Conservation (phyloP, 2,888 invertebrate species). For the Drosophila paramelanica region DNA sequence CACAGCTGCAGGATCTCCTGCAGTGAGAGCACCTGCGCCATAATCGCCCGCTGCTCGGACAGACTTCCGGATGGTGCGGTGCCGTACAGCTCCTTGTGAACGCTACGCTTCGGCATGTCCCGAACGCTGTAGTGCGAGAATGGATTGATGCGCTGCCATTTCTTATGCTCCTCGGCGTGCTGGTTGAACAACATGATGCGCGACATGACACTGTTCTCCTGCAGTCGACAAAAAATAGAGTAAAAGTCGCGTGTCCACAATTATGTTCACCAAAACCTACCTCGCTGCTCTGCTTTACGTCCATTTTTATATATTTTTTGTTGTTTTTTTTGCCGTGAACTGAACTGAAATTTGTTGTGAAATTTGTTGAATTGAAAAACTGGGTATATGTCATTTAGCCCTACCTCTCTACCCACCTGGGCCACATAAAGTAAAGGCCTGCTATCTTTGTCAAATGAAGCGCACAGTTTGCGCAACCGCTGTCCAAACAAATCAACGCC, state of each 20-base stretch:
- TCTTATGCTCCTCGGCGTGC: conserved; percentile 52
- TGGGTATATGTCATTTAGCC: background rate
- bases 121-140: conserved; percentile 58
- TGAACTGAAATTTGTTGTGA: background rate
- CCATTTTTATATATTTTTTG: conserved; percentile 20
- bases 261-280: conserved; percentile 2
- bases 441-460: conserved; percentile 24
- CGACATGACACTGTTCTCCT: conserved; percentile 55
- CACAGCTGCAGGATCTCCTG: conserved; percentile 68
- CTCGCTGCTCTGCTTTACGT: conserved; percentile 12
- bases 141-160: conserved; percentile 67
- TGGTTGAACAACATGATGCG: conserved; percentile 64
- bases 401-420: background rate
- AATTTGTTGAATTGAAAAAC: conserved; percentile 3
- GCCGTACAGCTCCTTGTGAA: conserved; percentile 56
- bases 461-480: conserved; percentile 26
- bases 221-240: background rate
- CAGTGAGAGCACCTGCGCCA: conserved; percentile 50
- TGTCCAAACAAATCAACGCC: conserved; percentile 45
- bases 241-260: background rate
- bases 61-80: conserved; percentile 61
- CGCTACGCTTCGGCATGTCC: conserved; percentile 53
- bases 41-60: conserved; percentile 55
- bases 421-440: conserved; percentile 17
- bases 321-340: background rate